Base-by-base conservation (phyloP, 2,888 invertebrate species). In the Drosophila recens region DNA sequence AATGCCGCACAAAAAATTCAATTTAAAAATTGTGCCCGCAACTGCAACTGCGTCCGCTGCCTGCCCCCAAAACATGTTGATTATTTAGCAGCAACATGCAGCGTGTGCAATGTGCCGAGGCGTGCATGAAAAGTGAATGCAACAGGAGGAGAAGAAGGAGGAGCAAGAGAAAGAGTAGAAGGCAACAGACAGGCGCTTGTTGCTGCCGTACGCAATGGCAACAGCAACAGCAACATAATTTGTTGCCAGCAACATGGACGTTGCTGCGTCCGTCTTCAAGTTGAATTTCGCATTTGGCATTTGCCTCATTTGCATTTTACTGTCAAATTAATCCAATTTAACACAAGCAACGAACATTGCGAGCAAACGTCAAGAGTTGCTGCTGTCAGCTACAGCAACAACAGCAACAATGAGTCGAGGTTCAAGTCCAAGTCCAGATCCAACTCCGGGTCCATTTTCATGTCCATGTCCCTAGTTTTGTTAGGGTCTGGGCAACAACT, bases 321-420 rank as follows among this genome's bases (percentile, higher is more conserved):
- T 87, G 87, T 87, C 87, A 87, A 87, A 87, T 87, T 87, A 87
- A 87, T 87, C 87, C 87, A 87, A 87, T 87, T 87, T 89, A 87
- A 87, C 82, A 82, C 84, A 89, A 79, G 71, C 58, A 64, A 40
- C 72, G 17, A 61, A 53, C 30, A 51, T 17, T 40, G 61, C 66
- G 43, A 54, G 53, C 61, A 40, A 58, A 27, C 46, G 33, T 51
- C 68, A 58, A 68, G 56, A 62, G 58, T 65, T 49, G 30, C 17
- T 40, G 40, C 27, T 59, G 57, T 57, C 49, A 38, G 17, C 38
- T 30, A 30, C 30, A 30, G 6, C 27, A 27, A 1, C 27, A 27
- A 1, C 27, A 27, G 0, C 38, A 27, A n/a, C 27, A 13, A n/a
- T 15, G 15, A 40, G 15, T 17, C 15, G 15, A 40, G 15, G 4